These are phyloP conservation scores for Dioctria linearis DNA, from an alignment of 2,888 invertebrate genomes.

Conservation along the genomic window DNA sequence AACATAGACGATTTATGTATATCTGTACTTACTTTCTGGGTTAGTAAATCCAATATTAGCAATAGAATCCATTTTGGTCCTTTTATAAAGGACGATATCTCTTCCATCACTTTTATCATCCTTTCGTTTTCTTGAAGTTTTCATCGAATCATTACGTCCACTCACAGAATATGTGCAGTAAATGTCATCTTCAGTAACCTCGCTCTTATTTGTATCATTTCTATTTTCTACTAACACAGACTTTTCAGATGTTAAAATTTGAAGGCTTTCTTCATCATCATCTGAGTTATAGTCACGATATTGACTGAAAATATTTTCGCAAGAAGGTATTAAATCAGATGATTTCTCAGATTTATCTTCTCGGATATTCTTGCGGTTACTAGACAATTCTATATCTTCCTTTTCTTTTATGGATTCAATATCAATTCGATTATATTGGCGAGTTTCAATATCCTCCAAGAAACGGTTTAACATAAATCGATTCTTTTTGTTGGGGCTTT, in stretches of 20 bases:
- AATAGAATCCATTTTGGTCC: neutral
- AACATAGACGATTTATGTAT: no score
- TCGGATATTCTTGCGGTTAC: no score
- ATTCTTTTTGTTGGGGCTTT: no score
- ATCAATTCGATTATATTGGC: no score
- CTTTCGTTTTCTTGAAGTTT: neutral
- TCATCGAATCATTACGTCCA: neutral
- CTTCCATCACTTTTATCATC: neutral
- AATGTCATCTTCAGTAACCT: neutral
- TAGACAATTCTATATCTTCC: no score
- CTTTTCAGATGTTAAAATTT: no score
- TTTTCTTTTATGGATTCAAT: no score
- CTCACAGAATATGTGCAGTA: neutral
- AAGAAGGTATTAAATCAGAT: neutral
- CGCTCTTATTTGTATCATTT: no score
- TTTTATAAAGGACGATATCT: conserved; percentile 9
- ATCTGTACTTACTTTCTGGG: no score
- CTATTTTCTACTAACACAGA: no score
- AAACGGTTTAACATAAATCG: neutral
- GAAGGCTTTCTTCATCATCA: no score
- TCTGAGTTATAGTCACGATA: conserved; percentile 24
- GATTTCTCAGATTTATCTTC: neutral
- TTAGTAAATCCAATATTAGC: neutral
- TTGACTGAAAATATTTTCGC: neutral
- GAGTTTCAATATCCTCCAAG: neutral